Percentiles rank a stretch among this genome's conserved stretches.
phyloP scores from a whole-genome alignment of 2,113 vertebrate species.

The Sclerurus mexicanus region DNA sequence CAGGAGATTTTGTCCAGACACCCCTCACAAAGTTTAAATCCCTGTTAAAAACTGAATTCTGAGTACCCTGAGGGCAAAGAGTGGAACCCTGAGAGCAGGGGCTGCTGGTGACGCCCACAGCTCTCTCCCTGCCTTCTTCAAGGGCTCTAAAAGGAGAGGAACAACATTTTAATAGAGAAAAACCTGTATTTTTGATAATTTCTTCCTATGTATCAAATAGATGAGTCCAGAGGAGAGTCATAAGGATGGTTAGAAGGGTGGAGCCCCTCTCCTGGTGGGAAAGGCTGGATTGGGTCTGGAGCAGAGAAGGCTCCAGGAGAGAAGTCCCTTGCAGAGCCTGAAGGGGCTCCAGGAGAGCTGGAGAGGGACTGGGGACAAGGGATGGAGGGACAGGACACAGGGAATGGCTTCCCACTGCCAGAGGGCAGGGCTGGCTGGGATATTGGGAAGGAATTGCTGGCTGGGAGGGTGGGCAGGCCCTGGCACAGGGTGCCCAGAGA shows the following conservation, averaged over 20 bases:
- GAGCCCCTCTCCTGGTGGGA: rapidly evolving
- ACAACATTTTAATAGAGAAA: not conserved
- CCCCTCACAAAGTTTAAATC: not conserved
- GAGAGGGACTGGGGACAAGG: not conserved
- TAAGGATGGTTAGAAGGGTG: not conserved
- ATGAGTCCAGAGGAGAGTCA: not conserved
- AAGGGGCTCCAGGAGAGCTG: not conserved
- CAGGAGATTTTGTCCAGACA: not conserved
- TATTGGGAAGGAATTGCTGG: no score
- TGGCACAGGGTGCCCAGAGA: no score
- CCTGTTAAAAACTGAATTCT: not conserved
- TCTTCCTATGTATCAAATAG: not conserved
- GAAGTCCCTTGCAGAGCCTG: not conserved
- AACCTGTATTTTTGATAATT: no score
- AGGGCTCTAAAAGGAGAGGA: not conserved
- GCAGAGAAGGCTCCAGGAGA: not conserved
- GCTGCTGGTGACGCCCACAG: not conserved
- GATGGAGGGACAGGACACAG: no score
- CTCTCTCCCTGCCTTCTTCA: not conserved
- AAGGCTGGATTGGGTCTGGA: not conserved
- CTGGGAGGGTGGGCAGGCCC: no score
- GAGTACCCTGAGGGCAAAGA: not conserved
- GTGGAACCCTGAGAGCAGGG: not conserved
- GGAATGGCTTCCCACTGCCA: no score
- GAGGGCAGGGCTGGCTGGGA: no score